Conservation (phyloP, 2,113 vertebrate species). For the Lipophrys pholis region DNA sequence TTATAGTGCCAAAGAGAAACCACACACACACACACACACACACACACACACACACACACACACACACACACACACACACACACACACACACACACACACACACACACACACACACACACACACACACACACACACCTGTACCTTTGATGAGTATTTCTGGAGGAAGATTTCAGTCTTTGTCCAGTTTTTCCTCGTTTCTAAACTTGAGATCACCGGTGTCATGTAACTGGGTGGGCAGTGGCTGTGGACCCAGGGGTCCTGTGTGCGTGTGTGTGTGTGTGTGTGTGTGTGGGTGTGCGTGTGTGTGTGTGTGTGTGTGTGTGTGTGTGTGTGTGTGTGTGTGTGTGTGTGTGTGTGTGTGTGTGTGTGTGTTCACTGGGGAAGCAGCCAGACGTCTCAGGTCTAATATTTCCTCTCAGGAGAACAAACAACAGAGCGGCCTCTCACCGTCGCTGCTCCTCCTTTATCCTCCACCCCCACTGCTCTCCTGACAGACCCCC, state of each 20-base stretch:
- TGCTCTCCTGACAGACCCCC: slow-evolving; percentile 2
- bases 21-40: too few species aligned
- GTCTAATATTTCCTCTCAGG: slow-evolving; percentile 69
- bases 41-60: too few species aligned
- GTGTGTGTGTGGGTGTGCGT: too few species aligned
- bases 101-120: too few species aligned
- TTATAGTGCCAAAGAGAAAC: too few species aligned
- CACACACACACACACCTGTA: too few species aligned
- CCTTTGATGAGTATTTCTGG: not conserved
- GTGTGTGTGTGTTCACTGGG: slow-evolving; percentile 45
- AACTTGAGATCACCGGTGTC: slow-evolving; percentile 58
- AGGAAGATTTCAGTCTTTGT: slow-evolving; percentile 4
- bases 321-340: slow-evolving; percentile 42
- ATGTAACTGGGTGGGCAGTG: slow-evolving; percentile 46
- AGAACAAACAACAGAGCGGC: slow-evolving; percentile 57
- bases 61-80: too few species aligned
- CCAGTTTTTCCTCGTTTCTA: slow-evolving; percentile 24
- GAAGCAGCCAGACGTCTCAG: slow-evolving; percentile 58
- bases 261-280: too few species aligned
- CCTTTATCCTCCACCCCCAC: slow-evolving; percentile 26
- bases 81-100: too few species aligned
- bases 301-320: too few species aligned
- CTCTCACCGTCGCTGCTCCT: slow-evolving; percentile 31
- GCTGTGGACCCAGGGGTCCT: slow-evolving; percentile 57
- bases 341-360: slow-evolving; percentile 37